Base-by-base conservation (phyloP, 2,113 vertebrate genomes). In the Nicator chloris region DNA sequence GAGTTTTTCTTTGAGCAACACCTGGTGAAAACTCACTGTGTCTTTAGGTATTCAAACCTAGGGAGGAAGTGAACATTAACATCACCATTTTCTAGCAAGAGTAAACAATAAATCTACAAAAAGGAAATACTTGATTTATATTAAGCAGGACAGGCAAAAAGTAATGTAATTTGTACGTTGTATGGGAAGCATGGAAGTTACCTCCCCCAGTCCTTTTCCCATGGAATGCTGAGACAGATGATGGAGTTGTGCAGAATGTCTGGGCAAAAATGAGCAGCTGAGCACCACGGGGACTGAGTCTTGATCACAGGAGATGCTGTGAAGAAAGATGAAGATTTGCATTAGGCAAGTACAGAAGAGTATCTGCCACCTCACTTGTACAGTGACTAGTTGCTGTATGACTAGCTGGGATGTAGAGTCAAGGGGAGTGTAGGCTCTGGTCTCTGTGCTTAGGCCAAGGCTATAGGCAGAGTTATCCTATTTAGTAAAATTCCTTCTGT, bases 181-280 rank as follows among this genome's bases (percentile, higher is more conserved):
- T 27, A 30, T 9, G 28, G 49, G 40, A 75, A 68, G 37, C 9
- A 13, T 18, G 13, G 30, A 18, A 57, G 23, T 63, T 31, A 70
- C 10, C 14, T 70, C 24, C 35, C 8, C 13, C 12, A 4, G 57
- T 45, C 53, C 23, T 71, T 84, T 73, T 49, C 19, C n/a, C 6
- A 5, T 2, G 13, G 37, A n/a, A 57, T 21, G 11, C 7, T 0
- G 1, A 75, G 65, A 40, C 3, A 22, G 30, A 28, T 0, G 6
- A 82, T 9, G 12, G 53, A 84, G 37, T 19, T 44, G 30, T 78
- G 31, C 12, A 27, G 64, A 68, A 54, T 1, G 14, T 26, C 59
- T 47, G 35, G 42, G 22, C n/a, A 77, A 77, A 66, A 53, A 49
- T 10, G 59, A 95, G 65, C 23, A 83, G 37, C 37, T 45, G 40